Evolutionary conservation across 2,888 invertebrate species (phyloP).

Genomic region (Hymenopus coronatus): DNA sequence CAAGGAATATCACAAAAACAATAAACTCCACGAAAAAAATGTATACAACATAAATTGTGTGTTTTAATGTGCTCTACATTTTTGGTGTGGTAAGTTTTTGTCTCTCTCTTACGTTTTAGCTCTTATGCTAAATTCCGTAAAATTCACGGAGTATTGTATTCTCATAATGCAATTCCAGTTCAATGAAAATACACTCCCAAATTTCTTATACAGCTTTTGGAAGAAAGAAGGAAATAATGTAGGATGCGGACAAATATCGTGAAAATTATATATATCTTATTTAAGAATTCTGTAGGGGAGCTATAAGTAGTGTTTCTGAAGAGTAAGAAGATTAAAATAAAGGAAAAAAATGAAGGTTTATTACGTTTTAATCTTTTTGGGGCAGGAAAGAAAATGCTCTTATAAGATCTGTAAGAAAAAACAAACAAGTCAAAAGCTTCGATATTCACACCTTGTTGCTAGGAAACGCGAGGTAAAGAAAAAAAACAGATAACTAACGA

Average conservation of each 20-base stretch:
- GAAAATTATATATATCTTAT: background rate
- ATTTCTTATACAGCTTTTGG: too few species aligned
- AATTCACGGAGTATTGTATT: too few species aligned
- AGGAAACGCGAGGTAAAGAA: background rate
- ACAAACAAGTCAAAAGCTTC: background rate
- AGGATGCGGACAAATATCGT: background rate
- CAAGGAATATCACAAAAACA: too few species aligned
- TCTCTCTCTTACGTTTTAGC: too few species aligned
- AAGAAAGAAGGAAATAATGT: too few species aligned
- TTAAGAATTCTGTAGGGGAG: background rate
- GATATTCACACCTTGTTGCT: background rate
- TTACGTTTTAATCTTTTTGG: background rate
- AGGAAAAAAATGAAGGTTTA: background rate
- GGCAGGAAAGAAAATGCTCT: background rate
- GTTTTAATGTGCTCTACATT: too few species aligned
- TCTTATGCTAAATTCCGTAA: too few species aligned
- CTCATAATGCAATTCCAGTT: too few species aligned
- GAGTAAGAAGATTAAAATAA: background rate
- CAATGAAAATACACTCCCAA: too few species aligned
- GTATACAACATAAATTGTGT: too few species aligned
- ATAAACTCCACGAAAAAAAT: too few species aligned
- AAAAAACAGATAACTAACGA: background rate
- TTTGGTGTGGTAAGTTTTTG: too few species aligned
- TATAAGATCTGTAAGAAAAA: background rate
- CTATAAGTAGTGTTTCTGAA: background rate